These are phyloP conservation scores for Ptychoptera contaminata DNA, from an alignment of 2,888 invertebrate species.

Conservation along the genomic window DNA sequence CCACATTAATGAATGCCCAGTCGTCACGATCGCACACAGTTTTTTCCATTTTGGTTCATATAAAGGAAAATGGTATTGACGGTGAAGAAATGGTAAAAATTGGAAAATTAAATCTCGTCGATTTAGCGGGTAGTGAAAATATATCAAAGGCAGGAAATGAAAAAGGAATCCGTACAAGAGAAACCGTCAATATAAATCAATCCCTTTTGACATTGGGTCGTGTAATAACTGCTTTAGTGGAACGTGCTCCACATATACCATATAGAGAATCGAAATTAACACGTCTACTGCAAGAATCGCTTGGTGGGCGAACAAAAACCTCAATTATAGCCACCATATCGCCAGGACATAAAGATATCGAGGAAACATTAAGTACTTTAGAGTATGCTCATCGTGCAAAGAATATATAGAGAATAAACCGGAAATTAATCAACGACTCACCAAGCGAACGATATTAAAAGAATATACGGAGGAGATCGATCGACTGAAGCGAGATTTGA, in stretches of 20 bases:
- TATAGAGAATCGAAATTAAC: slow-evolving; percentile 96
- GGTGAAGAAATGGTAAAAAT: slow-evolving; percentile 87
- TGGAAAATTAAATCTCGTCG: slow-evolving; percentile 94
- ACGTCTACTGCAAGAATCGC: slow-evolving; percentile 83
- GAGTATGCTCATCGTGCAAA: slow-evolving; percentile 93
- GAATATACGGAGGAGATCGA: slow-evolving; percentile 86
- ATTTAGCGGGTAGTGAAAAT: slow-evolving; percentile 94
- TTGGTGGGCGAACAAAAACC: slow-evolving; percentile 93
- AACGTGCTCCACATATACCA: slow-evolving; percentile 83
- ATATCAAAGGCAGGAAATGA: slow-evolving; percentile 94
- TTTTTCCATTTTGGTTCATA: slow-evolving; percentile 86
- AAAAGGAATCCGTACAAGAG: slow-evolving; percentile 64
- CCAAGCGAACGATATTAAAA: slow-evolving; percentile 65
- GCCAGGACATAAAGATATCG: slow-evolving; percentile 70
- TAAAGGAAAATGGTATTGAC: slow-evolving; percentile 73
- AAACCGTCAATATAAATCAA: slow-evolving; percentile 95
- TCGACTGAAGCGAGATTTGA: slow-evolving; percentile 66
- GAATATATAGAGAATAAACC: slow-evolving; percentile 81
- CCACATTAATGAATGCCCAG: slow-evolving; percentile 86
- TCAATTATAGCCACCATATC: slow-evolving; percentile 95
- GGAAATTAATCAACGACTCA: slow-evolving; percentile 81
- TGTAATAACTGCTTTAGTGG: slow-evolving; percentile 88
- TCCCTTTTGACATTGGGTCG: slow-evolving; percentile 84
- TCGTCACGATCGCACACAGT: slow-evolving; percentile 95
- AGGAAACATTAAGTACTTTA: slow-evolving; percentile 87